These are phyloP conservation scores for Dromas ardeola DNA, from an alignment of 2,113 vertebrate species.

Conservation along the genomic window DNA sequence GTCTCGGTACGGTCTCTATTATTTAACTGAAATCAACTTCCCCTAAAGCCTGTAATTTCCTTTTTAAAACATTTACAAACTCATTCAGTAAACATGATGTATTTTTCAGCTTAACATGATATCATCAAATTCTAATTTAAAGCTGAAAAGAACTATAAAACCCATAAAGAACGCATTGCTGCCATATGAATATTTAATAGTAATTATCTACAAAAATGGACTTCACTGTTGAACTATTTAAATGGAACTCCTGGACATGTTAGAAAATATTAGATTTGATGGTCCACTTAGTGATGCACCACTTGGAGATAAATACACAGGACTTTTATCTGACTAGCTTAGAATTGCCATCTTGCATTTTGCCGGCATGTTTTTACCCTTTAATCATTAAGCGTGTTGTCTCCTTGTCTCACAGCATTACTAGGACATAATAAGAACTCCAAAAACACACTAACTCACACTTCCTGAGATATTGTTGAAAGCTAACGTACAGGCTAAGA, in stretches of 20 bases:
- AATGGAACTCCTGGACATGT: neutral
- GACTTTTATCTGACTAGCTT: neutral
- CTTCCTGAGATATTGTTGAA: neutral
- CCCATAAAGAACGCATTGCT: neutral
- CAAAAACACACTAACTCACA: neutral
- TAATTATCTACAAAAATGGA: neutral
- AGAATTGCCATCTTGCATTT: neutral
- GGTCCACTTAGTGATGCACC: neutral
- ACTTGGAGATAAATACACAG: neutral
- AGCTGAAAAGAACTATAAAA: neutral
- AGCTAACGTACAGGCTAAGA: neutral
- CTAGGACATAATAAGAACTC: neutral
- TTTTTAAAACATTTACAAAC: neutral
- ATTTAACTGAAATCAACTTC: neutral
- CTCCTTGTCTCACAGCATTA: neutral
- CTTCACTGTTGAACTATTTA: neutral
- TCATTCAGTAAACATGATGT: neutral
- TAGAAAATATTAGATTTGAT: neutral
- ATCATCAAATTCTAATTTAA: neutral
- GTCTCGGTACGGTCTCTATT: neutral
- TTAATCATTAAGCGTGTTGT: neutral
- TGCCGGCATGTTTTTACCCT: neutral
- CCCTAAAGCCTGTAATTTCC: neutral
- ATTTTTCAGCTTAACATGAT: neutral
- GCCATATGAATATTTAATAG: constrained; percentile 21